phyloP scores from a whole-genome alignment of 2,113 vertebrate species.

The Ptyas mucosa region DNA sequence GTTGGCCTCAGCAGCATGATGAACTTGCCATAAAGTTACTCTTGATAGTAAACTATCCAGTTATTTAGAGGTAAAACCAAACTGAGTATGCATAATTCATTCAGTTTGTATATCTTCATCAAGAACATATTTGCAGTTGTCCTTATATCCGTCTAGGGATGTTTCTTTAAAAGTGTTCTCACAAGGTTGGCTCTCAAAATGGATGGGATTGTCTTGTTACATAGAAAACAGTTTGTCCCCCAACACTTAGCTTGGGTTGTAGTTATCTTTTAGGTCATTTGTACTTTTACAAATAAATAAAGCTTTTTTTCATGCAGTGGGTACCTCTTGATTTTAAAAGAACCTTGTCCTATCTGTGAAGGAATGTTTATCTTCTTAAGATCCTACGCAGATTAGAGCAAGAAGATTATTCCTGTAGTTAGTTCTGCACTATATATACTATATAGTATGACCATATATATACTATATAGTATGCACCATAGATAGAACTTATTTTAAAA shows the following conservation, averaged over 20 bases:
- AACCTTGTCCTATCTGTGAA: neutral
- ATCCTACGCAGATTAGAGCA: neutral
- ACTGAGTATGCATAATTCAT: neutral
- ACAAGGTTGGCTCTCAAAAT: neutral
- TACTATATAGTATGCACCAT: neutral
- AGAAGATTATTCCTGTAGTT: neutral
- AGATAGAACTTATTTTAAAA: neutral
- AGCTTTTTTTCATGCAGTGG: neutral
- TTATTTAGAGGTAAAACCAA: neutral
- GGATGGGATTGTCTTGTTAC: neutral
- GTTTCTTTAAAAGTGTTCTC: neutral
- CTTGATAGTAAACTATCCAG: neutral
- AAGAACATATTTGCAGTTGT: neutral
- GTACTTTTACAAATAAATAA: neutral
- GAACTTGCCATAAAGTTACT: neutral
- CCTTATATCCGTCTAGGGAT: neutral
- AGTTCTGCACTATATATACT: too few species aligned
- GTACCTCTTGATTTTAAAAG: neutral
- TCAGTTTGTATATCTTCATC: neutral
- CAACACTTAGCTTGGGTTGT: neutral
- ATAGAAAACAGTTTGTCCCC: neutral
- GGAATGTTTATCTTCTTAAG: neutral
- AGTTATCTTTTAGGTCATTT: neutral
- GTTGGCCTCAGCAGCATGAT: neutral
- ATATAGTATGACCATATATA: too few species aligned